A percentile compares a stretch with the other conserved stretches of the same genome.
These are phyloP conservation scores for Podarcis cretensis DNA, from an alignment of 2,113 vertebrate species.

Conservation along the genomic window DNA sequence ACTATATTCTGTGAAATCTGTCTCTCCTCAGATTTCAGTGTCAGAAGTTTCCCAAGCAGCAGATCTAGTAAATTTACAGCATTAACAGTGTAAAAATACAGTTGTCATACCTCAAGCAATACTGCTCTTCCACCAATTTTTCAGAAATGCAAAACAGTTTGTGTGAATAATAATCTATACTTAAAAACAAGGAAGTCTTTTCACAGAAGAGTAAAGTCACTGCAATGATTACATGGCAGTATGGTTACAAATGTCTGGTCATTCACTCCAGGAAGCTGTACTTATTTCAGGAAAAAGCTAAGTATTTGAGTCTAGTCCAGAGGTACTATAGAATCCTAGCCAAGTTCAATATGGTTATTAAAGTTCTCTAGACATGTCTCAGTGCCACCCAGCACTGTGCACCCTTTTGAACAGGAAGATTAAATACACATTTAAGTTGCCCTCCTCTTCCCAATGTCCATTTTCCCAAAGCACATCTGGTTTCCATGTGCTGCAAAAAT, in stretches of 20 bases:
- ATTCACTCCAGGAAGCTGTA: not conserved
- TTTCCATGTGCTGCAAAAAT: slow-evolving; percentile 17
- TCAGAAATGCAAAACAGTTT: not conserved
- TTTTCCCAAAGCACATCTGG: slow-evolving; percentile 19
- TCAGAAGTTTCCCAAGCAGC: not conserved
- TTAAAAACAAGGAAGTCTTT: slow-evolving; percentile 5
- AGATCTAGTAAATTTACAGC: not conserved
- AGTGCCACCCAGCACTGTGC: accelerated
- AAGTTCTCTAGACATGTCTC: not conserved
- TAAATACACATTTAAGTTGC: accelerated
- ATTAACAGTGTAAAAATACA: not conserved
- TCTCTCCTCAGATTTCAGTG: not conserved
- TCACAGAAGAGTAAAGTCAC: not conserved
- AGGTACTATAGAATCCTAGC: not conserved
- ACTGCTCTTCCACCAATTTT: not conserved
- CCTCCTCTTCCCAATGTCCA: not conserved
- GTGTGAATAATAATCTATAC: slow-evolving; percentile 23
- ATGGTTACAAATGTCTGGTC: not conserved
- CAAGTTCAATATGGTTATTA: not conserved
- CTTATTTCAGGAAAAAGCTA: not conserved
- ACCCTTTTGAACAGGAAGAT: not conserved
- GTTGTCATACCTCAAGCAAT: not conserved
- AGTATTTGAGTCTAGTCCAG: not conserved
- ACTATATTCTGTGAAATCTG: not conserved
- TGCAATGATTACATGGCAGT: not conserved